Conservation (phyloP, 2,888 invertebrate genomes). For the Miltochrista miniata region DNA sequence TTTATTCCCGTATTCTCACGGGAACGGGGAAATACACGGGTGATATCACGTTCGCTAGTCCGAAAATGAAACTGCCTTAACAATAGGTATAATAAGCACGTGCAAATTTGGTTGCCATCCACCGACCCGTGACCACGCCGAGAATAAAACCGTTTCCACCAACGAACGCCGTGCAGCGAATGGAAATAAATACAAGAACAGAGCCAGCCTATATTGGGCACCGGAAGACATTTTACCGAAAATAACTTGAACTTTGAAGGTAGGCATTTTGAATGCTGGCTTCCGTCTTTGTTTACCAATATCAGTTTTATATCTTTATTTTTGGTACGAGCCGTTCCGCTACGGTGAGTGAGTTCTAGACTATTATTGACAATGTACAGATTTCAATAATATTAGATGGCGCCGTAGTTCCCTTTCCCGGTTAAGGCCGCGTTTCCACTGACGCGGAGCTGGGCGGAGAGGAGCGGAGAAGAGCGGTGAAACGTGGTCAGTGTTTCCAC, state of each 20-base stretch:
- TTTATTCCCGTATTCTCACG: too few relatives aligned
- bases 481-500: too few relatives aligned
- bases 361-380: too few relatives aligned
- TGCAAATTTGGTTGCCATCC: not conserved
- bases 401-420: too few relatives aligned
- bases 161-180: not conserved
- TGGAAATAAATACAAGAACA: conserved; percentile 6
- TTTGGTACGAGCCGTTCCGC: not conserved
- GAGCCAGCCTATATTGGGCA: conserved; percentile 2
- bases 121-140: conserved; percentile 1
- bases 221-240: conserved; percentile 16
- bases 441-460: too few relatives aligned
- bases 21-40: too few relatives aligned
- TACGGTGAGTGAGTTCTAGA: not conserved
- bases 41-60: too few relatives aligned
- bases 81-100: not conserved
- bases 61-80: too few relatives aligned
- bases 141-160: conserved; percentile 5
- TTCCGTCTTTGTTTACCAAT: conserved; percentile 8
- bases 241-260: conserved; percentile 18
- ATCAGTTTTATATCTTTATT: not conserved
- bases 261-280: conserved; percentile 6
- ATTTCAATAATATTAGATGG: too few relatives aligned
- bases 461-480: too few relatives aligned
- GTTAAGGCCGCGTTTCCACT: too few relatives aligned